A percentile compares a stretch with the other conserved stretches of the same genome.
Evolutionary conservation across 2,113 vertebrate genomes (phyloP).

Genomic region (Illadopsis cleaveri): DNA sequence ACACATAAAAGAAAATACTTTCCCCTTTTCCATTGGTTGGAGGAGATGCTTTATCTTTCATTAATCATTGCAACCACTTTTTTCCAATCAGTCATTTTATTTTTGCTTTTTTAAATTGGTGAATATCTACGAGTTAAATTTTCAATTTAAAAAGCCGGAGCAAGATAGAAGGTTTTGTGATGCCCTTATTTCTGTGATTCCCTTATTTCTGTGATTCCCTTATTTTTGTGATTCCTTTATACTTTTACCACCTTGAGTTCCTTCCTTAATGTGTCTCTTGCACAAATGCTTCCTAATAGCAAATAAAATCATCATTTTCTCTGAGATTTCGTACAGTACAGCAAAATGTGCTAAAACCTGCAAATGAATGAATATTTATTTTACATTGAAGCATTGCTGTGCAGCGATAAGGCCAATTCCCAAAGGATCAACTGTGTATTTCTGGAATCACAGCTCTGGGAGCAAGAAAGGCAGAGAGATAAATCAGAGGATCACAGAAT

Average conservation of each 20-base stretch:
- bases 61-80: background rate
- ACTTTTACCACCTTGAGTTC: background rate
- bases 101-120: background rate
- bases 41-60: background rate
- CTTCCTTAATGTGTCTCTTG: background rate
- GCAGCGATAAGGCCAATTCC: background rate
- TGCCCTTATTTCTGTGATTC: background rate
- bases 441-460: background rate
- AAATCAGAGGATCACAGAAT: background rate
- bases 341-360: background rate
- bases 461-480: background rate
- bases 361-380: background rate
- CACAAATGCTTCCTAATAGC: background rate
- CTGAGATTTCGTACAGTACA: background rate
- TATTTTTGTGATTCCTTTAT: background rate
- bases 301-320: background rate
- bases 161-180: background rate
- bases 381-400: background rate
- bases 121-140: background rate
- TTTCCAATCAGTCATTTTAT: background rate
- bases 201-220: background rate
- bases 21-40: background rate
- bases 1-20: background rate
- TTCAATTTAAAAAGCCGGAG: background rate
- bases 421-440: background rate